Conservation (phyloP, 2,113 vertebrate species). For the Choloepus hoffmanni region DNA sequence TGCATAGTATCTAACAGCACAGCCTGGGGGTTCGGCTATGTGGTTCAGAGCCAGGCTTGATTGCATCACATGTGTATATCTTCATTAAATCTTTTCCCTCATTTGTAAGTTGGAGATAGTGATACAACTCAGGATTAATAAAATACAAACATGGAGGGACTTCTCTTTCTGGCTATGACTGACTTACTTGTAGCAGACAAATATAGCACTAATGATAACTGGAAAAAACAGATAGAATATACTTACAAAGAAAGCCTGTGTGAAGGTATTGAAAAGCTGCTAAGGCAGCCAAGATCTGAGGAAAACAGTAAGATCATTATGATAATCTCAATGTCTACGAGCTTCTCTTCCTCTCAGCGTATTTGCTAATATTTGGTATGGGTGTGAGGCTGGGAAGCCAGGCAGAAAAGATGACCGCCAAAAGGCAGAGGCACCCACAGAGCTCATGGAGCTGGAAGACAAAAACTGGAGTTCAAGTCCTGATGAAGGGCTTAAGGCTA, state of each 20-base stretch:
- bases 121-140: background rate
- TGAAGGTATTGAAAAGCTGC: background rate
- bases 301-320: background rate
- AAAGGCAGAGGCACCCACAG: background rate
- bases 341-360: background rate
- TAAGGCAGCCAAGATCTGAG: background rate
- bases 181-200: background rate
- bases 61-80: background rate
- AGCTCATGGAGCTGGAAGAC: background rate
- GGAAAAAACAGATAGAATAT: background rate
- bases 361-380: constrained; percentile 22
- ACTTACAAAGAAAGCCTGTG: background rate
- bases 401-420: background rate
- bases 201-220: background rate
- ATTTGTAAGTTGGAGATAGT: background rate
- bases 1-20: background rate
- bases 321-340: background rate
- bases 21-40: background rate
- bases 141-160: background rate
- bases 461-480: constrained; percentile 25
- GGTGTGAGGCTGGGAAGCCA: constrained; percentile 31
- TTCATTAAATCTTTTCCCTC: background rate
- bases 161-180: background rate
- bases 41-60: background rate
- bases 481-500: background rate